Evolutionary conservation across 2,888 invertebrate species (phyloP), one percentile per base, ranked within the genome.

Genomic region (Plemyria rubiginata): DNA sequence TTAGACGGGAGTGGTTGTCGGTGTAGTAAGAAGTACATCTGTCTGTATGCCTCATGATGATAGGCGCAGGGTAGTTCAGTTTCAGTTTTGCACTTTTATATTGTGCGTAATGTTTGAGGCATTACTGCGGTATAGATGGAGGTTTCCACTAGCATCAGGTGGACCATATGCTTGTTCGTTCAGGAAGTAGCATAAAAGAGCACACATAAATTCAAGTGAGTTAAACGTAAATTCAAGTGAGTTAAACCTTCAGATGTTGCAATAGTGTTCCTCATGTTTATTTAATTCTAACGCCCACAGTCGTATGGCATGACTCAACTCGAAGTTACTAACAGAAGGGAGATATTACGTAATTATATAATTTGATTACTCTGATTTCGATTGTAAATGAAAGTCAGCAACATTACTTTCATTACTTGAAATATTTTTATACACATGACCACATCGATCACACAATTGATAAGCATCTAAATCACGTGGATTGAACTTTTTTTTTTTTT

Each of bases 231-330:
- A 59, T 16, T 46, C n/a, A 29, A 53, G 41, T 54, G 51, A 56
- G 15, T 60, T 22, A 13, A 50, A 49, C 29, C 15, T 28, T 38
- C 2, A 40, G 59, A 53, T 56, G 22, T 54, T 46, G 57, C 57
- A 60, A 57, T 28, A 43, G 40, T 40, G 38, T 60, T 45, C 38
- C 49, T 40, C 45, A 48, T 65, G 60, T 65, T 65, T 60, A 54
- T 60, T 60, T 60, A 60, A 65, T 51, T 54, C 49, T 60, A 49
- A 65, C 65, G 57, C 65, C 60, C 57, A 65, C 65, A 41, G 13
- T 4, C 22, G 12, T 40, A n/a, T 32, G n/a, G 41, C 46, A 52
- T 65, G 65, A 65, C 54, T 65, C 65, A 65, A 46, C 60, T 52
- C 48, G 43, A 7, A 43, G 40, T 43, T 13, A 15, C 54, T 54